A percentile compares a stretch with the other conserved stretches of the same genome.
phyloP scores from a whole-genome alignment of 1,140 invertebrate genomes.

The Panagrolaimus sp. region DNA sequence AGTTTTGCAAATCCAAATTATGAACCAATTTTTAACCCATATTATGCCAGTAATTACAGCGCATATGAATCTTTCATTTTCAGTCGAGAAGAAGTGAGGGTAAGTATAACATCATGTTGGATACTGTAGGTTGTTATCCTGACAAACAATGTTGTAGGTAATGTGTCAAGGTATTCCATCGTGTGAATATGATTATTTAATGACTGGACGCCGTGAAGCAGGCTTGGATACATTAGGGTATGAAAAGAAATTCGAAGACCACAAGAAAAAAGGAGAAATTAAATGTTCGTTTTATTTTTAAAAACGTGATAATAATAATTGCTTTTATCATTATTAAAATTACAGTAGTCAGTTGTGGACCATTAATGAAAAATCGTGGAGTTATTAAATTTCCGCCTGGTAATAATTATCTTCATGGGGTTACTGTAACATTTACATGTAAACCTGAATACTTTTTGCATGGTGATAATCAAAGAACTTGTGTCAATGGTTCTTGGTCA shows the following conservation, averaged over 20 bases:
- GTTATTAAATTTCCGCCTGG: conserved; percentile 40
- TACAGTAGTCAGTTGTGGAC: conserved; percentile 36
- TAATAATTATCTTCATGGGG: conserved; percentile 41
- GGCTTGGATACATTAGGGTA: conserved; percentile 35
- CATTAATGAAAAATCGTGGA: conserved; percentile 36
- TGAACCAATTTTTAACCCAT: conserved; percentile 35
- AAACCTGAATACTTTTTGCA: conserved; percentile 44
- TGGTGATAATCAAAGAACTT: conserved; percentile 38
- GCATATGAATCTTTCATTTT: conserved; percentile 33
- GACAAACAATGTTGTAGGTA: conserved; percentile 26
- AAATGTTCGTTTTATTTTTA: conserved; percentile 16
- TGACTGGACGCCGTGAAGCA: conserved; percentile 36
- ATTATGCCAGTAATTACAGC: conserved; percentile 29
- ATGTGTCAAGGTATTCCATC: conserved; percentile 34
- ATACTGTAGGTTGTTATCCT: not conserved
- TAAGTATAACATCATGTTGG: conserved; percentile 12
- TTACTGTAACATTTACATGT: conserved; percentile 42
- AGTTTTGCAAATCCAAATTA: conserved; percentile 41
- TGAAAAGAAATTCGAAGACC: conserved; percentile 38
- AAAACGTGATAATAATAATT: not conserved
- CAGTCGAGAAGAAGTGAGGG: conserved; percentile 33
- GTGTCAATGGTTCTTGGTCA: conserved; percentile 37
- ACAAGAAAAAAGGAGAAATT: conserved; percentile 28
- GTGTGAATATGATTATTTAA: conserved; percentile 40
- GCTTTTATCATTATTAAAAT: conserved; percentile 16